Base-by-base conservation (phyloP, 2,113 vertebrate species). In the Sturnus vulgaris region DNA sequence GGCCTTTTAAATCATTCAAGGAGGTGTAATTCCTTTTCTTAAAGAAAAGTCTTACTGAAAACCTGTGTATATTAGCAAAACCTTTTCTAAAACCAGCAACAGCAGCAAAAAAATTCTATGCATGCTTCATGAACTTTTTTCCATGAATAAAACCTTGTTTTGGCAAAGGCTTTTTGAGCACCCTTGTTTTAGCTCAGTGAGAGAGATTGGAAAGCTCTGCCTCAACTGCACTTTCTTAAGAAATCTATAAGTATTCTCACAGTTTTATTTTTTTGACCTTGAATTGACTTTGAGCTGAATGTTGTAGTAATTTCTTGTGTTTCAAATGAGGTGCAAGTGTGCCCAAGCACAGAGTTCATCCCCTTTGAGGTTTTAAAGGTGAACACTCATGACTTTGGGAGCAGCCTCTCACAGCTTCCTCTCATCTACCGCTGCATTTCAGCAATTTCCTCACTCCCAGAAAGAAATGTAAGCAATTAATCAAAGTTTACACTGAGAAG, bases 381-480 rank as follows among this genome's bases (percentile, higher is more conserved):
- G 40, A 64, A 5, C 25, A 14, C 17, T 79, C 15, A 2, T 6
- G 50, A 10, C 21, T 61, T 77, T 42, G 39, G 64, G 37, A 90
- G 52, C 33, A 86, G 49, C 33, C 13, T 80, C 21, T 68, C 61
- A 15, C 20, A 76, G 39, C 71, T 72, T 80, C 17, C 28, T 69
- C 39, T 90, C 66, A 46, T 68, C 46, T 5, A 30, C 76, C 69
- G 39, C 35, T 64, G 64, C 57, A 75, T 7, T 53, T 88, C 65
- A 72, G 72, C 0, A 2, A 56, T 75, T 59, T 44, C 46, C 19
- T 81, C 30, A 17, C 25, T 82, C 49, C 46, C 40, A 56, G 66
- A 66, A 91, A 72, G 77, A 94, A 86, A 46, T 25, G 25, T 17
- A 64, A 88, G 39, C 49, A 78, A 78, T 95, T 95, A 85, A 87